These are phyloP conservation scores for Octopus sinensis DNA, from an alignment of 1,140 invertebrate genomes.

Conservation along the genomic window DNA sequence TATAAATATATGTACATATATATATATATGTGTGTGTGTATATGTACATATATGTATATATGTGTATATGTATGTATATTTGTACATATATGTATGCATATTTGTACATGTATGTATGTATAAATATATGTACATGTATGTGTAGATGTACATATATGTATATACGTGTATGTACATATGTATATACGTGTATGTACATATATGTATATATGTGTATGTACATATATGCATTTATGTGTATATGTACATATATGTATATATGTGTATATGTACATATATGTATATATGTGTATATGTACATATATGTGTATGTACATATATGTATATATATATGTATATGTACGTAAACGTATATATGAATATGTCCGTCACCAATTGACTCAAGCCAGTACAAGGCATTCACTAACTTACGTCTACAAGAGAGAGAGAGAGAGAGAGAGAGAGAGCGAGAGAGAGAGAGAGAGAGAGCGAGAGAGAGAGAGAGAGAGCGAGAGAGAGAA, in stretches of 20 bases:
- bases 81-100: background rate
- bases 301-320: background rate
- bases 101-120: background rate
- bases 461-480: too few species aligned
- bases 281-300: background rate
- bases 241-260: background rate
- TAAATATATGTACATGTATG: background rate
- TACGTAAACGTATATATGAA: background rate
- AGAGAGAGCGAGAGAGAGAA: too few species aligned
- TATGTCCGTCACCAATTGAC: background rate
- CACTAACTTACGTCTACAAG: background rate
- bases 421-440: too few species aligned
- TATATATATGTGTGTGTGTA: background rate
- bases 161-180: background rate
- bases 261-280: background rate
- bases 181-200: background rate
- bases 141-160: background rate
- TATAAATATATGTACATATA: background rate
- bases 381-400: background rate
- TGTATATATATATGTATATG: background rate
- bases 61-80: background rate
- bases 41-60: constrained; percentile 15
- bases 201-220: background rate
- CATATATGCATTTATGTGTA: background rate
- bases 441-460: too few species aligned